Base-by-base conservation (phyloP, 2,888 invertebrate species). In the Hyposoter dolosus region DNA sequence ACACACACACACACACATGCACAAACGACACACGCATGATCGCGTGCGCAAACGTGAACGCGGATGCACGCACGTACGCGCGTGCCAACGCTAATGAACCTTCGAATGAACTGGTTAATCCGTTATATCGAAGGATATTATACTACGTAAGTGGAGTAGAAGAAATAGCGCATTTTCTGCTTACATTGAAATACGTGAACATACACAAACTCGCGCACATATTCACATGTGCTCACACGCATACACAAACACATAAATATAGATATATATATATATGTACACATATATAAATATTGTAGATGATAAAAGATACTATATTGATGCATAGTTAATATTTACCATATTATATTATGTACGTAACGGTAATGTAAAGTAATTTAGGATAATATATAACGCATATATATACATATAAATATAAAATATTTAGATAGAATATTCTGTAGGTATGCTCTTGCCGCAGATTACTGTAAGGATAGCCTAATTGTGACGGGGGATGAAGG, bases 321-420 rank as follows among this genome's bases (percentile, higher is more conserved):
- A 89, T 78, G 88, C 82, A 74, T 84, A 86, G 77, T 72, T 86
- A 80, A 79, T 86, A 80, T 86, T 79, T 84, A 87, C 69, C 60
- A 87, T 75, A 76, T 77, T 79, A 79, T 76, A 83, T 85, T 78
- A 76, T 68, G 76, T 79, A 88, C 88, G 90, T 90, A 89, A 89
- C 65, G 84, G 83, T 86, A 84, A 72, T 85, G 80, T 82, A 83
- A 77, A 68, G 76, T 72, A 76, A 83, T 79, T 84, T 76, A 83
- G 72, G 76, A 65, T 72, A 60, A 82, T 79, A 75, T 77, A 79
- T 81, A 60, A 32, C 28, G 43, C 50, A 45, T 60, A 56, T 23
- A 60, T 69, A 76, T 69, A 82, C 7, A 77, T 53, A 74, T 60
- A 80, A 15, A 83, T 80, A 76, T 50, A 23, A 80, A 53, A 86